phyloP scores from a whole-genome alignment of 1,140 invertebrate genomes.

The Paramacrobiotus metropolitanus region DNA sequence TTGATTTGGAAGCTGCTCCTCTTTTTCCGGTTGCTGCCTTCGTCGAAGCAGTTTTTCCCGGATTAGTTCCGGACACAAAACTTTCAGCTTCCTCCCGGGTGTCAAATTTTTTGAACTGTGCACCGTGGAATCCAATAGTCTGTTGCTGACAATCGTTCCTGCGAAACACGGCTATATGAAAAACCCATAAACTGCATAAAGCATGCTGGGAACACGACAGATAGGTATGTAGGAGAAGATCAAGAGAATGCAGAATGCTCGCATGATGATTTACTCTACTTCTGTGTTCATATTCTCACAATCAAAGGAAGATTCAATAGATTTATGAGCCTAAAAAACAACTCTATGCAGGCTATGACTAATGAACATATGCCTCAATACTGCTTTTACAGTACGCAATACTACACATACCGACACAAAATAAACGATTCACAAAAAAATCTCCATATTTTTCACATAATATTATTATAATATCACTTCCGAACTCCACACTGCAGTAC shows the following conservation, averaged over 20 bases:
- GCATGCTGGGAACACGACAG: neutral
- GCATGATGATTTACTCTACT: neutral
- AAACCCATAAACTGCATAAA: neutral
- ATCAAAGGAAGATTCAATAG: too few species aligned
- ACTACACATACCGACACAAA: neutral
- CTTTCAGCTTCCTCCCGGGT: neutral
- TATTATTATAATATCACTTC: neutral
- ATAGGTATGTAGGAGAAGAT: neutral
- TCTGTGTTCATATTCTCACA: too few species aligned
- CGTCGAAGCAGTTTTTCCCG: neutral
- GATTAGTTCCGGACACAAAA: neutral
- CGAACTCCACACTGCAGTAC: neutral
- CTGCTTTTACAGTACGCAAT: too few species aligned
- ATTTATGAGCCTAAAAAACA: too few species aligned
- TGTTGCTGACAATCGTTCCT: neutral
- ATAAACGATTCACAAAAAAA: neutral
- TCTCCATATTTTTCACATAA: neutral
- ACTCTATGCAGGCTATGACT: too few species aligned
- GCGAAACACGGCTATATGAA: neutral
- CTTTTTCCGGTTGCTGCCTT: neutral
- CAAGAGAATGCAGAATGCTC: neutral
- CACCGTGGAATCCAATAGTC: neutral
- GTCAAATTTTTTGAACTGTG: constrained; percentile 3
- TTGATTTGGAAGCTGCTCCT: neutral
- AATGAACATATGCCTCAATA: too few species aligned